Evolutionary conservation across 2,888 invertebrate genomes (phyloP), one percentile per base, ranked within the genome.

Genomic region (Desoria tigrina): DNA sequence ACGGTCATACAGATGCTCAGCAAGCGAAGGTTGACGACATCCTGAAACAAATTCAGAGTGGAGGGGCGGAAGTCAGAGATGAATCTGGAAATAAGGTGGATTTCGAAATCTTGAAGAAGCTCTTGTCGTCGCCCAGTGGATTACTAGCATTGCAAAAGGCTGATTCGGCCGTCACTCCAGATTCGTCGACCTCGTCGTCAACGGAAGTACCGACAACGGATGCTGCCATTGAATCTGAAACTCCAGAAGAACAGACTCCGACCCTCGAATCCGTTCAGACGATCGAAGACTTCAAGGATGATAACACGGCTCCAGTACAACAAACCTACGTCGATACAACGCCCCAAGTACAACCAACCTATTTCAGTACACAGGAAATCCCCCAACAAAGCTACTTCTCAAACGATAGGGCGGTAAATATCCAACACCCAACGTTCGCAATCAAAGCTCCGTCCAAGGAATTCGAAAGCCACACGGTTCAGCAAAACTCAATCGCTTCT

Each of bases 61-160:
- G 74, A 21, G 65, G 60, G 1, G 71, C 69, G 37, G 71, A 68
- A 49, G 74, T 69, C 16, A 50, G 65, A n/a, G 71, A 69, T 42
- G 49, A 60, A 1, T 69, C 59, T 42, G 71, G 71, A 23, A 64
- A 66, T 18, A 68, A 66, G 24, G 59, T 71, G 9, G 64, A 63
- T 23, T 71, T 66, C 26, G 56, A 60, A 11, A 23, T 56, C 39
- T 37, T 68, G 39, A 59, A 68, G 45, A 56, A 64, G 21, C 61
- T 71, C 16, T 54, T 66, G 27, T 56, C 39, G 42, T 63, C 64
- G 16, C 71, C 63, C 21, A 42, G 42, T 28, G 68, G 64, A 14
- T 32, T 54, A 4, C 63, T 66, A 42, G 65, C 63, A 16, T 63
- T 63, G 6, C 53, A 42, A 11, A 61, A 68, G 42, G 65, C 62